A percentile compares a stretch with the other conserved stretches of the same genome.
Conservation (phyloP, 2,888 invertebrate species). For the Dynastes hyllus region DNA sequence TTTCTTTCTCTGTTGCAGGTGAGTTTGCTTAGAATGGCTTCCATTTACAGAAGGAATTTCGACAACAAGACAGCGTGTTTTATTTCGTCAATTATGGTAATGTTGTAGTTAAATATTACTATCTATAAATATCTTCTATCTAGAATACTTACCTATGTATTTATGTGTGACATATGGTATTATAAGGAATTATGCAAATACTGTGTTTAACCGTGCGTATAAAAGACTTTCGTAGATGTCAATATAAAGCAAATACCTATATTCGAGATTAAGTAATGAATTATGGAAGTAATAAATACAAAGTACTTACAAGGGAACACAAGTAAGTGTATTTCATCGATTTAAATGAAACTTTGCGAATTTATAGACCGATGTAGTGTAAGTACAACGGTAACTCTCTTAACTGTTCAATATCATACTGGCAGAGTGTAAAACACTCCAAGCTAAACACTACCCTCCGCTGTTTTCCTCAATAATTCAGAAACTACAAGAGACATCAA, state of each 20-base stretch:
- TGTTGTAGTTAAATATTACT: conserved; percentile 1
- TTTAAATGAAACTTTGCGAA: too few relatives aligned
- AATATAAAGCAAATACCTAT: background rate
- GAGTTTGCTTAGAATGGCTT: background rate
- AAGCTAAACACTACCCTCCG: too few relatives aligned
- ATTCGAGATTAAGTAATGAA: conserved; percentile 16
- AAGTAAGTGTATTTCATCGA: too few relatives aligned
- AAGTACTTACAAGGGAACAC: background rate
- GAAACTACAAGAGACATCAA: too few relatives aligned
- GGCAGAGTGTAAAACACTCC: too few relatives aligned
- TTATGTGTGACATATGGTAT: background rate
- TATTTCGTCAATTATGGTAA: conserved; percentile 10
- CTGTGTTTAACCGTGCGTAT: background rate
- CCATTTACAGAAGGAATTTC: conserved; percentile 4
- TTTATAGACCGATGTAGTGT: too few relatives aligned
- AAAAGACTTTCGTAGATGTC: background rate
- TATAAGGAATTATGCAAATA: background rate
- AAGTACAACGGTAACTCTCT: too few relatives aligned
- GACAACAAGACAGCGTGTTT: background rate
- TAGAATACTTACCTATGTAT: background rate
- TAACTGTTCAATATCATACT: too few relatives aligned
- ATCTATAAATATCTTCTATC: too few relatives aligned
- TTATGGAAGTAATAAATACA: conserved; percentile 3
- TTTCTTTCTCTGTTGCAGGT: conserved; percentile 18
- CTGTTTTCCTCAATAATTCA: too few relatives aligned